Evolutionary conservation across 2,888 invertebrate genomes (phyloP), one percentile per base, ranked within the genome.

Genomic region (Dysmachus trigonus): DNA sequence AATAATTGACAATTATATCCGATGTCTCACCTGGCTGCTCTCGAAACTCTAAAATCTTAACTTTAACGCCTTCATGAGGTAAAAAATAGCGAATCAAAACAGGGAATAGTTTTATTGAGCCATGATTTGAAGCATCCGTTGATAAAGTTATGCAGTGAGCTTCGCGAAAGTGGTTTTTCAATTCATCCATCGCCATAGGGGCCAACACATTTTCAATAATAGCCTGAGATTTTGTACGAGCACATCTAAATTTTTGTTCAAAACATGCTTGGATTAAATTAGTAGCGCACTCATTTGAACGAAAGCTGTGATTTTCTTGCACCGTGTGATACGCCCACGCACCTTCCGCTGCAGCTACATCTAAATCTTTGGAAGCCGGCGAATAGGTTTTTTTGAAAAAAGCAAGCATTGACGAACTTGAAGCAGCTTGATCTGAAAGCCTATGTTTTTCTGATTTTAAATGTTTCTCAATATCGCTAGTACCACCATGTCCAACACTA

Each of bases 361-460:
- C 86, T 72, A 88, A 86, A 87, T 88, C 88, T 86, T 88, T 88
- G 13, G 84, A 87, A 87, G 88, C 86, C 53, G 87, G 82, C 62
- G 79, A 35, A 86, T 88, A 82, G 30, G 87, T 85, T 87, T 82
- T 88, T 33, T 88, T 87, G 33, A 87, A 88, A 73, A 88, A 88
- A 86, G 31, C 77, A 53, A 86, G 47, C 85, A 88, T 81, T 62
- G 73, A 41, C 35, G 79, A 85, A 38, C 86, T 87, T 31, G 87
- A 88, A 86, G 87, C 87, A 85, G 87, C 87, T 30, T 76, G 85
- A 74, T 86, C 85, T 22, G 87, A 81, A 86, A 77, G 62, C 73
- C 85, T 87, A 62, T 88, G 87, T 87, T 88, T 88, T 86, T 87
- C 87, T 51, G 88, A 87, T 84, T 85, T 87, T 86, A 89, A 87